These are phyloP conservation scores for Ectemnius continuus DNA, from an alignment of 2,888 invertebrate species.

Conservation along the genomic window DNA sequence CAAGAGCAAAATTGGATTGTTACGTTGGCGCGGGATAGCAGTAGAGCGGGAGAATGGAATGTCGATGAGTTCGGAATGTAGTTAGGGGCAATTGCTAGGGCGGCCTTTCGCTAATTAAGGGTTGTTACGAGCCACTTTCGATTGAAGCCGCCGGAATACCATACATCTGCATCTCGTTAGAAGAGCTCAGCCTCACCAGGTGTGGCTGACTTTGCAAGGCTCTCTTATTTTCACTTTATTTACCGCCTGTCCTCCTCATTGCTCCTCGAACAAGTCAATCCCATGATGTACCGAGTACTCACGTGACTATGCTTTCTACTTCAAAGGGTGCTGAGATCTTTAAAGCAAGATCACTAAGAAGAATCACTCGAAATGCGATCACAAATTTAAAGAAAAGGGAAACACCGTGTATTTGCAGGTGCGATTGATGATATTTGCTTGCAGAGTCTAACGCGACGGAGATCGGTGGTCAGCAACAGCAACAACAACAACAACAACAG, in stretches of 20 bases:
- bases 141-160: conserved; percentile 22
- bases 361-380: no score
- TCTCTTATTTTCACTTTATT: conserved; percentile 39
- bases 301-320: neutral
- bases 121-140: conserved; percentile 57
- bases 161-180: conserved; percentile 67
- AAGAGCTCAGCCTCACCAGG: conserved; percentile 38
- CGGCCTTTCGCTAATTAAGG: conserved; percentile 71
- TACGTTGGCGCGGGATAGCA: conserved; percentile 29
- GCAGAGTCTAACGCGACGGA: conserved; percentile 65
- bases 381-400: no score
- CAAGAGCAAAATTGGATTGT: conserved; percentile 34
- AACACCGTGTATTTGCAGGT: neutral
- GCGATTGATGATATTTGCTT: neutral
- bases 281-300: neutral
- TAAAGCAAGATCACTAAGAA: no score
- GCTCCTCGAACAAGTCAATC: neutral
- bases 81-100: conserved; percentile 65
- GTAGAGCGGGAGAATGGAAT: conserved; percentile 34
- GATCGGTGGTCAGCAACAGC: conserved; percentile 77
- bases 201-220: conserved; percentile 27
- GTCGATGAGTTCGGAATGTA: conserved; percentile 60
- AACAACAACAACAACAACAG: conserved; percentile 66
- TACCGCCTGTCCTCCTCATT: conserved; percentile 15
- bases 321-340: neutral